Conservation (phyloP, 2,113 vertebrate species). For the Pangasianodon gigas region DNA sequence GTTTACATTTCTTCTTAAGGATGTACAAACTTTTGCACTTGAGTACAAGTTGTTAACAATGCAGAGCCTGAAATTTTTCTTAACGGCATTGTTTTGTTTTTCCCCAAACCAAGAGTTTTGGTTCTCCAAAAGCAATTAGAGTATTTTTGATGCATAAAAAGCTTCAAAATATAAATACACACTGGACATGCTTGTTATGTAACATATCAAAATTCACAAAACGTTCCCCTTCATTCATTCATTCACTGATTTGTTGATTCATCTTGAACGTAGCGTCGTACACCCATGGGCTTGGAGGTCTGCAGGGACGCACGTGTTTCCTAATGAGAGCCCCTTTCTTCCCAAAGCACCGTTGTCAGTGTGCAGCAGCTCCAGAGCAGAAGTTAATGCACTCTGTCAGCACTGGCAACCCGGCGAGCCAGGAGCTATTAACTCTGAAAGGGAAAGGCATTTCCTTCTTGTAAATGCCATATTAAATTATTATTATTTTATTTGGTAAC, state of each 20-base stretch:
- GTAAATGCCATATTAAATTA: slow-evolving; percentile 84
- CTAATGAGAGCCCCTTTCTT: slow-evolving; percentile 65
- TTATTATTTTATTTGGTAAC: slow-evolving; percentile 81
- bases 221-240: not conserved
- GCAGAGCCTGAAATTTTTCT: not conserved
- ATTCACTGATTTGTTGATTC: not conserved
- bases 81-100: not conserved
- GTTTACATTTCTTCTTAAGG: not conserved
- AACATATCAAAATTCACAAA: not conserved
- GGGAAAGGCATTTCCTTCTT: slow-evolving; percentile 82
- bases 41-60: not conserved
- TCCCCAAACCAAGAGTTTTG: not conserved
- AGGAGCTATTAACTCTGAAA: slow-evolving; percentile 79
- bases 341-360: slow-evolving; percentile 70
- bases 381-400: slow-evolving; percentile 80
- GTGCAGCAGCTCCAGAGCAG: slow-evolving; percentile 67
- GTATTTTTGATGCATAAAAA: not conserved
- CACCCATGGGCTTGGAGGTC: slow-evolving; percentile 44
- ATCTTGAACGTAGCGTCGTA: not conserved
- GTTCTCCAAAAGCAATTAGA: not conserved
- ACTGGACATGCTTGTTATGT: not conserved
- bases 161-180: not conserved
- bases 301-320: slow-evolving; percentile 67
- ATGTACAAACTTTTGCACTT: not conserved
- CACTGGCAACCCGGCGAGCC: slow-evolving; percentile 70